Evolutionary conservation across 1,140 invertebrate genomes (phyloP).

Genomic region (Megalonaias nervosa): DNA sequence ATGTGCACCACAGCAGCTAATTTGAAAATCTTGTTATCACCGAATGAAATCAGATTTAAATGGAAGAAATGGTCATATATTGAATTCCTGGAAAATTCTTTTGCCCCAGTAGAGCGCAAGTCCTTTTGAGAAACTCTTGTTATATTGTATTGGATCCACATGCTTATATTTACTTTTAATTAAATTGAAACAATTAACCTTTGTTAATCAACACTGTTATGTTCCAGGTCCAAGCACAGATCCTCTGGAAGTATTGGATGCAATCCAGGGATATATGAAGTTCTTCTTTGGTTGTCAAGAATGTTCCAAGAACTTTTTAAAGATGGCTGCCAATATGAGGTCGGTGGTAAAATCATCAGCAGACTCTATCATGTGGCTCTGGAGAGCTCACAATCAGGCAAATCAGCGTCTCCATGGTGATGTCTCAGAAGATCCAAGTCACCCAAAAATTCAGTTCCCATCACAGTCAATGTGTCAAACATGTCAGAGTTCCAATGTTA

Average conservation of each 20-base stretch:
- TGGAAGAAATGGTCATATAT: too few species aligned
- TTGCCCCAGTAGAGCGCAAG: too few species aligned
- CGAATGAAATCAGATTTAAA: too few species aligned
- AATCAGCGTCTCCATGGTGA: slow-evolving; percentile 91
- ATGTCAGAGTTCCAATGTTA: slow-evolving; percentile 75
- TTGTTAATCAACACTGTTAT: neutral
- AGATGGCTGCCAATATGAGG: slow-evolving; percentile 77
- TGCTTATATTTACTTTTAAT: too few species aligned
- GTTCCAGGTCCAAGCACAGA: slow-evolving; percentile 63
- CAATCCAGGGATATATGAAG: slow-evolving; percentile 91
- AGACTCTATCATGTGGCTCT: slow-evolving; percentile 92
- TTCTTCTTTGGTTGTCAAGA: slow-evolving; percentile 95
- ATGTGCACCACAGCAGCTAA: too few species aligned
- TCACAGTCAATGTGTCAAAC: slow-evolving; percentile 78
- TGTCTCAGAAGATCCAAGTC: slow-evolving; percentile 89
- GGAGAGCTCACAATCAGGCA: slow-evolving; percentile 91
- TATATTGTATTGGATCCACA: too few species aligned
- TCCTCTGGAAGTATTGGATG: slow-evolving; percentile 80
- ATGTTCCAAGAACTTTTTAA: slow-evolving; percentile 89
- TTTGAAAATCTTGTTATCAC: too few species aligned
- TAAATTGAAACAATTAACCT: neutral
- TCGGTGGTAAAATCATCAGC: slow-evolving; percentile 80
- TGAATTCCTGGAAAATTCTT: too few species aligned
- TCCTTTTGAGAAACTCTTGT: too few species aligned
- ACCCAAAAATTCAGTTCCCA: slow-evolving; percentile 95